phyloP scores from a whole-genome alignment of 2,888 invertebrate genomes.

The Agonopterix arenella region DNA sequence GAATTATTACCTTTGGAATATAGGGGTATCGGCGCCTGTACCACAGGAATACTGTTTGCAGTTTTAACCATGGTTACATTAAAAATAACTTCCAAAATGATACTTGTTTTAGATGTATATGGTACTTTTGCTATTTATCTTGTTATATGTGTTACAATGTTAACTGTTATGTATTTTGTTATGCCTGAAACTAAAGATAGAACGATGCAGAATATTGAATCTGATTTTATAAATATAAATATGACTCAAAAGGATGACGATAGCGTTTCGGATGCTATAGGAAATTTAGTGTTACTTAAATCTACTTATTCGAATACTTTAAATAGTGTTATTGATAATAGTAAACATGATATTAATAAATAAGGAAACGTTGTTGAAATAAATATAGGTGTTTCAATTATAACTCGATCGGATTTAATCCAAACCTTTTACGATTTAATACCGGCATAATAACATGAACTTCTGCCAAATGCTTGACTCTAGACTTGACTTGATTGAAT shows the following conservation, averaged over 20 bases:
- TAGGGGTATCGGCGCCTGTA: neutral
- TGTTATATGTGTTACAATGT: neutral
- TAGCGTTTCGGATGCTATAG: neutral
- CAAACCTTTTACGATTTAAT: too few relatives aligned
- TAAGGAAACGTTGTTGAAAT: too few relatives aligned
- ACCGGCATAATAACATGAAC: too few relatives aligned
- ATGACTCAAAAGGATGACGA: neutral
- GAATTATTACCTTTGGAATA: constrained; percentile 3
- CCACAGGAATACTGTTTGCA: neutral
- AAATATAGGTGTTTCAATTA: too few relatives aligned
- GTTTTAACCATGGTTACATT: neutral
- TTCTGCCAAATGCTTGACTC: too few relatives aligned
- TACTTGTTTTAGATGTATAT: neutral
- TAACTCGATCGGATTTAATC: too few relatives aligned
- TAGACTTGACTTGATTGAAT: too few relatives aligned
- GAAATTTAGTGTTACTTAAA: neutral
- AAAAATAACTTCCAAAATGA: constrained; percentile 1
- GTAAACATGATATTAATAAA: too few relatives aligned
- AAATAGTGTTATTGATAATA: too few relatives aligned
- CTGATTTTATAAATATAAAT: neutral
- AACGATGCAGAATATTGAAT: neutral
- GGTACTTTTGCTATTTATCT: constrained; percentile 4
- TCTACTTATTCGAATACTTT: too few relatives aligned
- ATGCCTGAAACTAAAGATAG: constrained; percentile 2
- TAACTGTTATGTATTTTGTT: neutral